Conservation (phyloP, 2,888 invertebrate species). For the Lycaena phlaeas region DNA sequence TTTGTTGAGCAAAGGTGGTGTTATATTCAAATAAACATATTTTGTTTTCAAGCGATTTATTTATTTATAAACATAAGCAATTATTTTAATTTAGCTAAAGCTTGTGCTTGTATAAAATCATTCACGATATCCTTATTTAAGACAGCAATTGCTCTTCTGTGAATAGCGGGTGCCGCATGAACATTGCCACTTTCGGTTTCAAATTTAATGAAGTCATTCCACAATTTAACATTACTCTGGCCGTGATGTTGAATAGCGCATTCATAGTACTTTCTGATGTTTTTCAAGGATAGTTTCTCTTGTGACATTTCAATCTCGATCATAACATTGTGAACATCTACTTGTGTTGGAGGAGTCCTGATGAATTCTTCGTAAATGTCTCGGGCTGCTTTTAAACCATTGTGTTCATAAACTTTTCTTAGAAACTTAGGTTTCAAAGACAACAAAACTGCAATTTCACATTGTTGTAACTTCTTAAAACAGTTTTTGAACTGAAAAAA, state of each 20-base stretch:
- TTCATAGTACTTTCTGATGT: constrained; percentile 75
- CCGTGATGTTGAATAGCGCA: constrained; percentile 79
- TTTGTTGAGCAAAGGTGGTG: constrained; percentile 59
- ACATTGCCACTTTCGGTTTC: constrained; percentile 76
- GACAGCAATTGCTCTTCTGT: constrained; percentile 75
- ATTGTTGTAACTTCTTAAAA: constrained; percentile 51
- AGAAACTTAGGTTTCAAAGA: constrained; percentile 75
- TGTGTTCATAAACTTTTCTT: constrained; percentile 66
- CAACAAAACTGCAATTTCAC: constrained; percentile 60
- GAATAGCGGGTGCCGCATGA: constrained; percentile 67
- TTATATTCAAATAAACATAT: constrained; percentile 62
- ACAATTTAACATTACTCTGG: constrained; percentile 74
- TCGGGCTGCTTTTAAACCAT: constrained; percentile 73
- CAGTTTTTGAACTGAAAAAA: constrained; percentile 49
- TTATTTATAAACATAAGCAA: not conserved
- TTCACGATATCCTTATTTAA: constrained; percentile 69
- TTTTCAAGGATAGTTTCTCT: constrained; percentile 52
- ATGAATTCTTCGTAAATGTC: constrained; percentile 75
- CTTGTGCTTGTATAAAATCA: constrained; percentile 67
- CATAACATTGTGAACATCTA: constrained; percentile 77
- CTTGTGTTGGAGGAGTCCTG: constrained; percentile 70
- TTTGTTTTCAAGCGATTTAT: constrained; percentile 28
- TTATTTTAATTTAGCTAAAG: constrained; percentile 35
- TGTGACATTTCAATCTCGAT: constrained; percentile 65
- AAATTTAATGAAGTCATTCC: constrained; percentile 82